Percentiles rank a stretch among this genome's conserved stretches.
phyloP scores from a whole-genome alignment of 2,113 vertebrate genomes.

The Chlamydotis undulata region DNA sequence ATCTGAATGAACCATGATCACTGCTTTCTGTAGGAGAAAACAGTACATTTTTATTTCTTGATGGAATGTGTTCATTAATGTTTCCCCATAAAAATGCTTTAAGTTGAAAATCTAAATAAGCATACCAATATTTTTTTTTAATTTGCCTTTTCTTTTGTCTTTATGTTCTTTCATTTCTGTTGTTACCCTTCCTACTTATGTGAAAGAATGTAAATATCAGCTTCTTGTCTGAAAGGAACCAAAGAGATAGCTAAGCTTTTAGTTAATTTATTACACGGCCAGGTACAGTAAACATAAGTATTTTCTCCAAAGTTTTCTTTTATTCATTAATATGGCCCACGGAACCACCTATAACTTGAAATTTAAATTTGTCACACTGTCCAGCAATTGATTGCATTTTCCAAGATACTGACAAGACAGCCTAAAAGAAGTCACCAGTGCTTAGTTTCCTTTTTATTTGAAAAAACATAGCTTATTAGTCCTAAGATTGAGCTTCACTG shows the following conservation, averaged over 20 bases:
- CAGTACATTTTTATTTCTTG: neutral
- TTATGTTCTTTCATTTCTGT: neutral
- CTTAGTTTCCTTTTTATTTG: neutral
- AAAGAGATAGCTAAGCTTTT: neutral
- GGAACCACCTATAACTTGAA: neutral
- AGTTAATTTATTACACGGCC: neutral
- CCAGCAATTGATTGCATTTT: neutral
- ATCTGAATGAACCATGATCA: neutral
- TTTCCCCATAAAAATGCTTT: too few species aligned
- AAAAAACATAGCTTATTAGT: neutral
- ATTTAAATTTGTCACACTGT: neutral
- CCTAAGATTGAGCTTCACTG: fast-evolving
- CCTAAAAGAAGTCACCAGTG: neutral
- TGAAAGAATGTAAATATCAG: neutral
- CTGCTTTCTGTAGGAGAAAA: neutral
- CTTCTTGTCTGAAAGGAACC: neutral
- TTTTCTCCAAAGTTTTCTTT: neutral
- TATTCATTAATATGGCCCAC: neutral
- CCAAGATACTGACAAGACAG: neutral
- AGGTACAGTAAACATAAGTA: neutral
- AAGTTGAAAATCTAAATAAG: neutral
- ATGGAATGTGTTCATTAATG: neutral
- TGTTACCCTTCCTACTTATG: neutral
- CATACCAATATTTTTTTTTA: neutral
- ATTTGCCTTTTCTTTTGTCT: neutral